These are phyloP conservation scores for Rosalia funebris DNA, from an alignment of 2,888 invertebrate species.

Conservation along the genomic window DNA sequence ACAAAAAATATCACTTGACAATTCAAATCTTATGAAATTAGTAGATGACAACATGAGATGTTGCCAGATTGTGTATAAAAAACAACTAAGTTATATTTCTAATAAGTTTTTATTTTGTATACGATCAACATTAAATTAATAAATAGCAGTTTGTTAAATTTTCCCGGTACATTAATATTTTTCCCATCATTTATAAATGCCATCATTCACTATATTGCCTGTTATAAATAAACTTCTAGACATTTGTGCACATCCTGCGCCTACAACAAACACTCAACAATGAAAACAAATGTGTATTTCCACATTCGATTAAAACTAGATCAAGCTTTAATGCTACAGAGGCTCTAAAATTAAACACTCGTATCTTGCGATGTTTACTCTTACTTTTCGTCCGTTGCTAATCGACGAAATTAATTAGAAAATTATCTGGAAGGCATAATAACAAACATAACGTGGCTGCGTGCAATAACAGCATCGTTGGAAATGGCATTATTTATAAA, in stretches of 20 bases:
- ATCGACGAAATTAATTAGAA: not conserved
- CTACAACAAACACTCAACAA: not conserved
- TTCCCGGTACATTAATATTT: no score
- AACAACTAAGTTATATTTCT: no score
- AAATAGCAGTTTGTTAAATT: no score
- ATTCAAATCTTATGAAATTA: no score
- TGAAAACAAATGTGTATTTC: slow-evolving; percentile 7
- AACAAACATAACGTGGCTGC: not conserved
- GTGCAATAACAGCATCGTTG: not conserved
- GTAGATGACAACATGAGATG: no score
- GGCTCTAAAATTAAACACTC: not conserved
- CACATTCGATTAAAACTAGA: slow-evolving; percentile 8
- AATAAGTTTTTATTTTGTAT: no score
- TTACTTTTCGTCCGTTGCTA: not conserved
- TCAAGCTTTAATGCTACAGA: not conserved
- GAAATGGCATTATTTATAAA: not conserved
- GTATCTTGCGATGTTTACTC: not conserved
- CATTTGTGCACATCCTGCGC: slow-evolving; percentile 6
- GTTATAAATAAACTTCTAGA: not conserved
- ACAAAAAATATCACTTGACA: no score
- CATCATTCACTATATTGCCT: no score
- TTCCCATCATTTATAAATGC: no score
- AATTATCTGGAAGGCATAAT: not conserved
- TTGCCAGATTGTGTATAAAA: no score
- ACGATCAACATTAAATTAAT: no score